Conservation (phyloP, 2,888 invertebrate species). For the Drepanosiphum platanoidis region DNA sequence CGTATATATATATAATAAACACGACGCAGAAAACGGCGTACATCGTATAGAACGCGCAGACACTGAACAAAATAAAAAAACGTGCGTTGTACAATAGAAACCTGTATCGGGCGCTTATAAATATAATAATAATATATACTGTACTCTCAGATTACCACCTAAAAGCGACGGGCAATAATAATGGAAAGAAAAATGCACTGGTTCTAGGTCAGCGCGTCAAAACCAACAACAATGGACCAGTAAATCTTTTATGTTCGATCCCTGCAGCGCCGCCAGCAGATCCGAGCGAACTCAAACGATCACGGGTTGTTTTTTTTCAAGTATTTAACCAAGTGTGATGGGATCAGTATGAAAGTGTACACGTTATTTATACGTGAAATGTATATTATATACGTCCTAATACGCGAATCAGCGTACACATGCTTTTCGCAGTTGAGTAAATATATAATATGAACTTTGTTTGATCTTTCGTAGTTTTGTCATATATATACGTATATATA, state of each 20-base stretch:
- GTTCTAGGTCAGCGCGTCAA: constrained; percentile 34
- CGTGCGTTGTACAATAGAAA: constrained; percentile 21
- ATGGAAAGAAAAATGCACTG: neutral
- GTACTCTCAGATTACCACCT: constrained; percentile 23
- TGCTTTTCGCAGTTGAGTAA: constrained; percentile 2
- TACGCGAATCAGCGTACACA: no score
- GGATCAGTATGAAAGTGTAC: neutral
- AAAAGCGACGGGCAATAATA: constrained; percentile 17
- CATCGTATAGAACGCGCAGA: neutral
- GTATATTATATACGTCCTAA: no score
- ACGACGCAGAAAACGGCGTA: neutral
- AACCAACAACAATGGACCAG: constrained; percentile 8
- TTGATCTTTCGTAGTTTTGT: constrained; percentile 33
- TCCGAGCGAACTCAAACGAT: constrained; percentile 8
- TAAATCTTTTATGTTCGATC: constrained; percentile 13
- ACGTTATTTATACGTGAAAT: no score
- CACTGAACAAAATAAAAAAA: neutral
- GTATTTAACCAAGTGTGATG: constrained; percentile 8
- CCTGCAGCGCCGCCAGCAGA: neutral
- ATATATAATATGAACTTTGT: constrained; percentile 5
- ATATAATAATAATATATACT: neutral
- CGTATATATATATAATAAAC: neutral
- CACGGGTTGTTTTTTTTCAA: no score
- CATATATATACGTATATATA: no score
- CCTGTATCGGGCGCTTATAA: neutral